Evolutionary conservation across 1,140 invertebrate species (phyloP).

Genomic region (Drosophila malerkotliana): DNA sequence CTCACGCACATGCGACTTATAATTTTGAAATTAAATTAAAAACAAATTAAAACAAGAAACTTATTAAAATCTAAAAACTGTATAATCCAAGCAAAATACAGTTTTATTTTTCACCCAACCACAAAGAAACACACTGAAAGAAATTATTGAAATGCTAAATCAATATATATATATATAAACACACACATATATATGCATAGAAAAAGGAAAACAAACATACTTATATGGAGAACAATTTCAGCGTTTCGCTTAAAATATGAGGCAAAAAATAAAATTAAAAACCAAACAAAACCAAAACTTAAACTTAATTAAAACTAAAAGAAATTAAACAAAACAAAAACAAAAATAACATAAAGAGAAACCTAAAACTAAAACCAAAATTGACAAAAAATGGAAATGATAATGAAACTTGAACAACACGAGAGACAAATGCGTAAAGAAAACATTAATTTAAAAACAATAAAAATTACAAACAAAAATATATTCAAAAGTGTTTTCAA

Average conservation of each 20-base stretch:
- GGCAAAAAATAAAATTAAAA: conserved; percentile 13
- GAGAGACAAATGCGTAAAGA: conserved; percentile 55
- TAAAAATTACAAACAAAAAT: conserved; percentile 78
- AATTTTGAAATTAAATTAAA: conserved; percentile 14
- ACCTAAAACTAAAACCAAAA: conserved; percentile 60
- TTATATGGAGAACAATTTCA: conserved; percentile 60
- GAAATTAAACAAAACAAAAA: conserved; percentile 21
- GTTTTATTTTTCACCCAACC: not conserved
- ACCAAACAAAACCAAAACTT: conserved; percentile 28
- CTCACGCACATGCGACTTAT: conserved; percentile 14
- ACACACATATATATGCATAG: conserved; percentile 27
- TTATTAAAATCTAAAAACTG: not conserved
- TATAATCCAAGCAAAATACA: not conserved
- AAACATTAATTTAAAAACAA: conserved; percentile 73
- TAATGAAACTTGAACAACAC: conserved; percentile 48
- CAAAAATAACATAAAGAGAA: conserved; percentile 6
- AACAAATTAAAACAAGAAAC: not conserved
- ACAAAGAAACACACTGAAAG: not conserved
- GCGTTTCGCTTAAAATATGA: conserved; percentile 69
- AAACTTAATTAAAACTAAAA: conserved; percentile 48
- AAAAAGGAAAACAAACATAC: conserved; percentile 37
- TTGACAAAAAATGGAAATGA: conserved; percentile 33
- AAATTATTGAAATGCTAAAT: conserved; percentile 13
- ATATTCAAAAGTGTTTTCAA: conserved; percentile 18
- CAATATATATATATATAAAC: conserved; percentile 19